These are phyloP conservation scores for Numida meleagris DNA, from an alignment of 2,113 vertebrate species.

Conservation along the genomic window DNA sequence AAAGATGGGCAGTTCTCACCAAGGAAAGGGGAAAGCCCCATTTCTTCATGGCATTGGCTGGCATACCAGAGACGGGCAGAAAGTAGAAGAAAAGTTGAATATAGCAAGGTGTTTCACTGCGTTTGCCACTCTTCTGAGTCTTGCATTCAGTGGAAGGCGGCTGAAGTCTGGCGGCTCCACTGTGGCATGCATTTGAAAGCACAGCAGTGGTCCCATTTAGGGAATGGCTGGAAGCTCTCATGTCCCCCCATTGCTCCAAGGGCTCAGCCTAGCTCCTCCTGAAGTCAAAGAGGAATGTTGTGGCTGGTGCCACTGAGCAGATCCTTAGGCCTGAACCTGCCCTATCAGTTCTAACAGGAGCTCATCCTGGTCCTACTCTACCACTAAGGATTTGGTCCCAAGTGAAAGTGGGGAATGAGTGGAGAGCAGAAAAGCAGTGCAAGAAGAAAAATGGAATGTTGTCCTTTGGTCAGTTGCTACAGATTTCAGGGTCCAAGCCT, in stretches of 20 bases:
- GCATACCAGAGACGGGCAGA: neutral
- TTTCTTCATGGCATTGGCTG: neutral
- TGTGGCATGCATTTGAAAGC: neutral
- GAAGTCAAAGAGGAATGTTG: neutral
- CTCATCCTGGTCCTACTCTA: neutral
- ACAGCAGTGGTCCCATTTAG: neutral
- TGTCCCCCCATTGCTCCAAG: neutral
- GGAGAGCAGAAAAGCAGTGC: neutral
- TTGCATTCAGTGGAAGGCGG: neutral
- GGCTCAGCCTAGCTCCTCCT: neutral
- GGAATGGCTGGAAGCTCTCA: neutral
- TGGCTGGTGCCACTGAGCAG: neutral
- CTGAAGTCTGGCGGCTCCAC: neutral
- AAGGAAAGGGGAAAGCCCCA: fast-evolving
- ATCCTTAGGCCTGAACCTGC: neutral
- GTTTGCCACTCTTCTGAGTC: neutral
- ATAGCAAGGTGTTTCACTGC: neutral
- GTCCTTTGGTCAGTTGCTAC: neutral
- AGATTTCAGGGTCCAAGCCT: neutral
- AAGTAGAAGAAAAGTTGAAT: neutral
- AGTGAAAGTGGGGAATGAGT: neutral
- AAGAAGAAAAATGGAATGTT: neutral
- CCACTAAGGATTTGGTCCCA: neutral
- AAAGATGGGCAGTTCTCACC: neutral
- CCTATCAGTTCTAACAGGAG: neutral